Evolutionary conservation across 2,113 vertebrate species (phyloP).

Genomic region (Herpailurus yagouaroundi): DNA sequence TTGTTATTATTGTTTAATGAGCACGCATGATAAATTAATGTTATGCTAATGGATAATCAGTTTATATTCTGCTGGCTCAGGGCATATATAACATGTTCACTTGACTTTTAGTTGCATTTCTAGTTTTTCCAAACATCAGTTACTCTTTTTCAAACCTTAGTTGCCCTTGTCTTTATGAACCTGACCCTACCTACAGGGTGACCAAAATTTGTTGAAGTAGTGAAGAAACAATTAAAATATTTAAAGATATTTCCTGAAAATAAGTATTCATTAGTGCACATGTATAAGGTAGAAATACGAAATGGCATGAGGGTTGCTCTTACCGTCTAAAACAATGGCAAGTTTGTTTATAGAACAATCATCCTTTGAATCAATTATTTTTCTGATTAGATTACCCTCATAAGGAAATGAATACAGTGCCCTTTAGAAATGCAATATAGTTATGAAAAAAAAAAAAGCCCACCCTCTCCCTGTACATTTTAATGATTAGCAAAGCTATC

Average conservation of each 20-base stretch:
- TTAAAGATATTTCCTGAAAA: slow-evolving; percentile 65
- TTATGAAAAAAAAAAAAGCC: slow-evolving; percentile 47
- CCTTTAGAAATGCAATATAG: slow-evolving; percentile 79
- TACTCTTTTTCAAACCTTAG: neutral
- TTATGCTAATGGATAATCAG: slow-evolving; percentile 60
- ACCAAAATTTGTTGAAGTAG: slow-evolving; percentile 29
- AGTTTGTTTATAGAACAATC: slow-evolving; percentile 68
- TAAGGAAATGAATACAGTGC: slow-evolving; percentile 75
- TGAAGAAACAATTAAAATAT: slow-evolving; percentile 50
- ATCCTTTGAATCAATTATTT: slow-evolving; percentile 76
- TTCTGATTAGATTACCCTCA: slow-evolving; percentile 77
- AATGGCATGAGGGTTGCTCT: slow-evolving; percentile 23
- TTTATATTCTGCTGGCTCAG: slow-evolving; percentile 49
- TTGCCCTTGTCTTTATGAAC: neutral
- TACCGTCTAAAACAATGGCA: slow-evolving; percentile 61
- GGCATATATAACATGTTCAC: slow-evolving; percentile 15
- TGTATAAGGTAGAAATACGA: slow-evolving; percentile 8
- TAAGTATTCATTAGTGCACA: slow-evolving; percentile 35
- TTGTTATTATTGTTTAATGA: slow-evolving; percentile 70
- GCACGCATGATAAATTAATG: slow-evolving; percentile 56
- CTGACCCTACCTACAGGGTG: neutral
- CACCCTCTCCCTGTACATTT: slow-evolving; percentile 71
- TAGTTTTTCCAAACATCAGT: slow-evolving; percentile 1
- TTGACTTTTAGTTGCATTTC: slow-evolving; percentile 49
- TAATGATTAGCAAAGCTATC: slow-evolving; percentile 79